A percentile compares a stretch with the other conserved stretches of the same genome.
phyloP scores from a whole-genome alignment of 2,797 vertebrate species.

The Aplochiton taeniatus region DNA sequence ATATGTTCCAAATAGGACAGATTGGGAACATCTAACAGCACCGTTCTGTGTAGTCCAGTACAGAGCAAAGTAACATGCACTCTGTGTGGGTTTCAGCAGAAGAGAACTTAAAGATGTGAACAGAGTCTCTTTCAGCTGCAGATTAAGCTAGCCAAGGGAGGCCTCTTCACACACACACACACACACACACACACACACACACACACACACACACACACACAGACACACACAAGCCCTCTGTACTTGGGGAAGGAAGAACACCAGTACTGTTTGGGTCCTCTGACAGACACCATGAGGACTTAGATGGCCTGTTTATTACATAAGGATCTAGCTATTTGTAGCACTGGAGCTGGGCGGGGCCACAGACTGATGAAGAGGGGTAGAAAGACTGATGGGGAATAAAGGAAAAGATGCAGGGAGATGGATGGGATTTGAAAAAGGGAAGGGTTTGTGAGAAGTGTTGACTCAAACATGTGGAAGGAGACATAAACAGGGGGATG shows the following conservation, averaged over 20 bases:
- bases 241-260: slow-evolving; percentile 53
- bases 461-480: too few species aligned
- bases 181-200: slow-evolving; percentile 7
- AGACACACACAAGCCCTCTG: slow-evolving; percentile 32
- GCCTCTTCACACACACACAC: not conserved
- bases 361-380: not conserved
- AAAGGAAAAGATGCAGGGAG: not conserved
- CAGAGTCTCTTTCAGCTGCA: not conserved
- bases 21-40: not conserved
- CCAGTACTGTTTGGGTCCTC: slow-evolving; percentile 51
- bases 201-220: not conserved
- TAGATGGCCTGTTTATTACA: slow-evolving; percentile 41
- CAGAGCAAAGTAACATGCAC: too few species aligned
- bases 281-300: slow-evolving; percentile 34
- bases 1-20: not conserved
- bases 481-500: not conserved
- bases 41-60: too few species aligned
- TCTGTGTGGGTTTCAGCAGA: not conserved
- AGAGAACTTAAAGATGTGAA: not conserved
- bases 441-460: not conserved
- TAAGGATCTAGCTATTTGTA: slow-evolving; percentile 11
- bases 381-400: not conserved
- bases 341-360: not conserved
- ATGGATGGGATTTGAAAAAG: not conserved
- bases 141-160: not conserved